Conservation (phyloP, 2,888 invertebrate genomes). For the Lottia scabra region DNA sequence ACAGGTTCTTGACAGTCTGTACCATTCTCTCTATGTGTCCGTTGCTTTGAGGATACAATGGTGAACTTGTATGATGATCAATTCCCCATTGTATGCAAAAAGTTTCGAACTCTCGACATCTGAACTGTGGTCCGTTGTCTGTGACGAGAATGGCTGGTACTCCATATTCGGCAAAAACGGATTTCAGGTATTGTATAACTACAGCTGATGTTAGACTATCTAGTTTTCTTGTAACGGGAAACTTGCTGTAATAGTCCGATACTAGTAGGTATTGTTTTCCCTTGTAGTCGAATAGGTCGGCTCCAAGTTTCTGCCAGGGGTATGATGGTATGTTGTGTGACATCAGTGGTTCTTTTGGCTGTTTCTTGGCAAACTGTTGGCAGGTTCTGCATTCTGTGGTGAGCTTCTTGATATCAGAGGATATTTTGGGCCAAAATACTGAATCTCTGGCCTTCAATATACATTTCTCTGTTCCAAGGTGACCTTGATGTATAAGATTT, state of each 20-base stretch:
- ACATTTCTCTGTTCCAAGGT: conserved; percentile 6
- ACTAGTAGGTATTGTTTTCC: neutral
- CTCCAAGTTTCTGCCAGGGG: neutral
- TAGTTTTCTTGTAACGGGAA: neutral
- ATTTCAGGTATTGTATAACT: neutral
- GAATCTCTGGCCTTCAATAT: conserved; percentile 5
- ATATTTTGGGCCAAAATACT: conserved; percentile 8
- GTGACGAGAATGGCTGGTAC: neutral
- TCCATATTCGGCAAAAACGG: neutral
- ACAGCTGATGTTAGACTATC: neutral
- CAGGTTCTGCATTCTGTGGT: neutral
- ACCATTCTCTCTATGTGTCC: neutral
- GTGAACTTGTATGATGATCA: too few relatives aligned
- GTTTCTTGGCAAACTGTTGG: neutral
- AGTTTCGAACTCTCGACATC: neutral
- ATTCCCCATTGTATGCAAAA: neutral
- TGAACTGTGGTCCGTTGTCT: neutral
- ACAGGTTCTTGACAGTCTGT: neutral
- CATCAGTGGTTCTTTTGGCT: neutral
- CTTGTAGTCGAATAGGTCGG: neutral
- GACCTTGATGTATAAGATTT: conserved; percentile 4
- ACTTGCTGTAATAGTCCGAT: neutral
- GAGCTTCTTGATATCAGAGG: neutral
- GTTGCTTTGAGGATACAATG: neutral
- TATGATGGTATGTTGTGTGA: neutral